Percentiles rank a stretch among this genome's conserved stretches.
These are phyloP conservation scores for Lordiphosa collinella DNA, from an alignment of 1,140 invertebrate genomes.

Conservation along the genomic window DNA sequence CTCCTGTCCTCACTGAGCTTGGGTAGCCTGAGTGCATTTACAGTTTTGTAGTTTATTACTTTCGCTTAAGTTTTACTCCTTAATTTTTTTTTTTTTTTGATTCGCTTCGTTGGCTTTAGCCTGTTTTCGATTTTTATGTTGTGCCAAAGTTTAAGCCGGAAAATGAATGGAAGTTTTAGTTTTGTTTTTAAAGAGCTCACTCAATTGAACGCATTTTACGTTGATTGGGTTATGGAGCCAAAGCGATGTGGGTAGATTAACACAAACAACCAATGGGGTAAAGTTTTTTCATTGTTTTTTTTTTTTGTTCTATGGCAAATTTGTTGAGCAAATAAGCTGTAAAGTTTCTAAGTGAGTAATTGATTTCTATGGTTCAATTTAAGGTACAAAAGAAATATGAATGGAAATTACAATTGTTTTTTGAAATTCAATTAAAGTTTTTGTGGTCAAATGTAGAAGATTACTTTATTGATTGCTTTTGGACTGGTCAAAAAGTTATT, in stretches of 20 bases:
- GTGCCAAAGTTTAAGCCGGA: slow-evolving; percentile 30
- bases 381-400: background rate
- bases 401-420: slow-evolving; percentile 29
- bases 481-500: too few species aligned
- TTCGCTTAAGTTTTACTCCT: slow-evolving; percentile 45
- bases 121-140: slow-evolving; percentile 47
- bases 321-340: slow-evolving; percentile 1
- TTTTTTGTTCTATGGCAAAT: background rate
- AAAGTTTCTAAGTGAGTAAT: background rate
- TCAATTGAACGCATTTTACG: slow-evolving; percentile 36
- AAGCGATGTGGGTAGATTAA: slow-evolving; percentile 37
- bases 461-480: too few species aligned
- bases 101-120: slow-evolving; percentile 11
- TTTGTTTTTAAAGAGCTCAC: slow-evolving; percentile 22
- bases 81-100: slow-evolving; percentile 25
- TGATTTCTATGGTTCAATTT: background rate
- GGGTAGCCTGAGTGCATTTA: slow-evolving; percentile 44
- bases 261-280: slow-evolving; percentile 33
- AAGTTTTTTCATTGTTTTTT: slow-evolving; percentile 23
- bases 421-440: slow-evolving; percentile 32
- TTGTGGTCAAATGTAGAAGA: slow-evolving; percentile 14
- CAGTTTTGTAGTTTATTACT: slow-evolving; percentile 66
- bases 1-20: slow-evolving; percentile 8
- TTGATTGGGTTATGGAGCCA: slow-evolving; percentile 31
- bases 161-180: slow-evolving; percentile 38